Base-by-base conservation (phyloP, 2,797 vertebrate species). In the Fundulus diaphanus region DNA sequence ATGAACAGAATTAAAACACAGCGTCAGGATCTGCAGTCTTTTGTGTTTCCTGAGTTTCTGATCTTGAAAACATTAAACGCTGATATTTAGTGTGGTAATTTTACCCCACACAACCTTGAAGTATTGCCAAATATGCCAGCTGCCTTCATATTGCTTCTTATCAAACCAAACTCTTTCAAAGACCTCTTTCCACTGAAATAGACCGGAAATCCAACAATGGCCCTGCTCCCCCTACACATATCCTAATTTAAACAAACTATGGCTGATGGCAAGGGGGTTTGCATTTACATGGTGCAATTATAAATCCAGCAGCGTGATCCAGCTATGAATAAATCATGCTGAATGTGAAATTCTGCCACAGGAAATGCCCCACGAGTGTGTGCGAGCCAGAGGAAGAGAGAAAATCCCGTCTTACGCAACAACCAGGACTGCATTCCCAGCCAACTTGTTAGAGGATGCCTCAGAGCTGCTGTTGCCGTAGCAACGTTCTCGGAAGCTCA, bases 311-410 rank as follows among this genome's bases (percentile, higher is more conserved):
- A 18, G 69, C 79, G 84, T 88, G 73, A 85, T 86, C 80, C 77
- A 86, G 85, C 81, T 79, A 87, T 90, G 92, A 92, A 91, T 93
- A 92, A 93, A 92, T 91, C 86, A 93, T 93, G 87, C 83, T 90
- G 87, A 89, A 92, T 88, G 87, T 86, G 86, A 90, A 81, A 89
- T 84, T 82, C 80, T 85, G 84, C 90, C 87, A 89, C 81, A 92
- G 91, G 89, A 93, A 94, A 94, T 93, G 85, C 89, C 92, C 91
- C 82, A 73, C 11, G 67, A 74, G 77, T 79, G 88, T 78, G 84
- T 83, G 82, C 40, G 66, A 67, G 71, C 6, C 40, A 9, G 48
- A 69, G 72, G 80, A 74, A 76, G 82, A 82, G 82, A 87, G 84
- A 75, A 79, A 85, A 85, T 78, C 82, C 51, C 80, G 68, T 88